A percentile compares a stretch with the other conserved stretches of the same genome.
These are phyloP conservation scores for Cirrhinus molitorella DNA, from an alignment of 2,797 vertebrate genomes.

Conservation along the genomic window DNA sequence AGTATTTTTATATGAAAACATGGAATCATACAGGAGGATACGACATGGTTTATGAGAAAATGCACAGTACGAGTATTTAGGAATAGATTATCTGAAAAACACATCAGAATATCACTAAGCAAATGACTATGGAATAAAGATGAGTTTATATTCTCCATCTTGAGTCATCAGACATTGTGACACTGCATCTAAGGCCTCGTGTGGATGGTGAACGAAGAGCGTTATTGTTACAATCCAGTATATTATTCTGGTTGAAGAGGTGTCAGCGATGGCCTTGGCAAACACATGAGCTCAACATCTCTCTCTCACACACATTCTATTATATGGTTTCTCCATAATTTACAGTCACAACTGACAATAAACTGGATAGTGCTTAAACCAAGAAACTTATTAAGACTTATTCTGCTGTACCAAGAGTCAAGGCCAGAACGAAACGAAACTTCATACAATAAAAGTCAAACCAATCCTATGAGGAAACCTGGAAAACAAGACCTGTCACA, in stretches of 20 bases:
- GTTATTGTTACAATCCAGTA: constrained; percentile 19
- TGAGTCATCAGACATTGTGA: constrained; percentile 30
- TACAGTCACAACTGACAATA: constrained; percentile 32
- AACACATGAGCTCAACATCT: constrained; percentile 40
- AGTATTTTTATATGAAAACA: constrained; percentile 23
- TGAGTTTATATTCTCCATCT: constrained; percentile 23
- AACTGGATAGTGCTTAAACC: constrained; percentile 39
- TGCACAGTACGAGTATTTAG: constrained; percentile 1
- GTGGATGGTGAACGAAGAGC: constrained; percentile 6
- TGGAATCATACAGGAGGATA: constrained; percentile 3
- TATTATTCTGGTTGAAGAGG: constrained; percentile 19
- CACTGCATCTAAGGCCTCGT: constrained; percentile 13
- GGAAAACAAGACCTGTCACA: constrained; percentile 10
- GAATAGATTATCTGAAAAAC: constrained; percentile 27
- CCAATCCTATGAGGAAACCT: constrained; percentile 11
- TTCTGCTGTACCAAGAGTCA: constrained; percentile 10
- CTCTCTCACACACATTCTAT: constrained; percentile 34
- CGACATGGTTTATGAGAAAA: constrained; percentile 1
- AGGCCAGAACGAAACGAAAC: constrained; percentile 14
- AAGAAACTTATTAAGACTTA: constrained; percentile 9
- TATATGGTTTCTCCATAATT: constrained; percentile 20
- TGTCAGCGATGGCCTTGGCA: constrained; percentile 41
- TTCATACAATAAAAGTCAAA: background rate
- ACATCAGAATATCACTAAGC: background rate
- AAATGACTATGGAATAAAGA: constrained; percentile 1